Base-by-base conservation (phyloP, 2,797 vertebrate species). In the Urocyon cinereoargenteus region DNA sequence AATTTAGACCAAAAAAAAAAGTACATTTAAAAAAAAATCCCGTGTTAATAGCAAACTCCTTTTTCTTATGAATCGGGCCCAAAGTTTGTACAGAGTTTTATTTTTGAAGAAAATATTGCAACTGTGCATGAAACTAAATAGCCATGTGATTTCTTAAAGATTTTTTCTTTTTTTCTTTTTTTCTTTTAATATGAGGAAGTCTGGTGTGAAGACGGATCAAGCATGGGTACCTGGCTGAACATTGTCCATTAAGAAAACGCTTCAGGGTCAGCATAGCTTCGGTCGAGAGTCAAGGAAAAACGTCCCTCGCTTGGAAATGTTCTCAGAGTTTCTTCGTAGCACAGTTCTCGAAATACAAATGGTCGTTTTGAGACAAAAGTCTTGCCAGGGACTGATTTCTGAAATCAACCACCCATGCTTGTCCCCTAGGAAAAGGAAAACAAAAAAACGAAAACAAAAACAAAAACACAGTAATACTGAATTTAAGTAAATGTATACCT, bases 11-110 rank as follows among this genome's bases (percentile, higher is more conserved):
- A 64, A 87, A 96, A 57, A 89, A 97, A 87, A 97, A 96, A 96
- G 78, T 96, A 94, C 86, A 96, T 97, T 97, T 36, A 1, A 14
- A 34, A 96, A 97, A 98, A 98, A 98, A 97, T 98, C 98, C 98
- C 98, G 98, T 99, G 98, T 99, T 99, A 99, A 99, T 99, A 99
- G 98, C 98, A 98, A 98, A 94, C 93, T 98, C 98, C 97, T 99
- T 99, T 98, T 98, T 99, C 98, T 99, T 98, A 99, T 99, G 99
- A 99, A 99, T 99, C 98, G 98, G 99, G 98, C 99, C 99, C 98
- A 98, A 98, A 98, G 98, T 99, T 98, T 99, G 98, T 99, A 99
- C 98, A 99, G 98, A 98, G 97, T 97, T 98, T 98, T 98, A 97
- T 98, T 89, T 98, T 98, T 98, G 98, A 98, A 98, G 98, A 98